These are phyloP conservation scores for Spermophilus dauricus DNA, from an alignment of 2,113 vertebrate species.

Conservation along the genomic window DNA sequence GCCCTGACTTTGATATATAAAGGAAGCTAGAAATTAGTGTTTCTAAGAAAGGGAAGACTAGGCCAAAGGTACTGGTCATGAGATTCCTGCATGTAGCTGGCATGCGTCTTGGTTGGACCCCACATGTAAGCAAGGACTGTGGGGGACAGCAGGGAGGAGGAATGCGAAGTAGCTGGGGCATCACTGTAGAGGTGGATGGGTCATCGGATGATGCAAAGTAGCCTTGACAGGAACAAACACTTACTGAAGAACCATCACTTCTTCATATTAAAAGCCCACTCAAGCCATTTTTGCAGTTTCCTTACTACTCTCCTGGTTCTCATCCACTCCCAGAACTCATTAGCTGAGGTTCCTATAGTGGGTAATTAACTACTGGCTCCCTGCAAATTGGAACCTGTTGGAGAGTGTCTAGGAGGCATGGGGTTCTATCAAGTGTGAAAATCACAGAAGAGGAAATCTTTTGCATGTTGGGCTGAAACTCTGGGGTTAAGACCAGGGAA, in stretches of 20 bases:
- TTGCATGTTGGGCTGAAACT: background rate
- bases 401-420: background rate
- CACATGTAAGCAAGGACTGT: background rate
- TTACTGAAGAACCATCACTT: background rate
- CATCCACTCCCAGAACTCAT: background rate
- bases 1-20: background rate
- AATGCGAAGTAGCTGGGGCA: background rate
- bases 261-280: background rate
- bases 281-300: background rate
- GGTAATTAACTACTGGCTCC: background rate
- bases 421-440: background rate
- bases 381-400: background rate
- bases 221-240: background rate
- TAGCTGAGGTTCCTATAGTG: background rate
- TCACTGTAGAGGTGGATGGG: background rate
- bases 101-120: background rate
- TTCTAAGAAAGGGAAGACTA: background rate
- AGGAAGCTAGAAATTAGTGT: background rate
- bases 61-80: background rate
- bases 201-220: background rate
- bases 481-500: background rate
- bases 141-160: background rate
- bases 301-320: background rate
- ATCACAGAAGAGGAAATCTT: background rate
- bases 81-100: background rate